phyloP scores from a whole-genome alignment of 2,888 invertebrate species.

The Hyposoter dolosus region DNA sequence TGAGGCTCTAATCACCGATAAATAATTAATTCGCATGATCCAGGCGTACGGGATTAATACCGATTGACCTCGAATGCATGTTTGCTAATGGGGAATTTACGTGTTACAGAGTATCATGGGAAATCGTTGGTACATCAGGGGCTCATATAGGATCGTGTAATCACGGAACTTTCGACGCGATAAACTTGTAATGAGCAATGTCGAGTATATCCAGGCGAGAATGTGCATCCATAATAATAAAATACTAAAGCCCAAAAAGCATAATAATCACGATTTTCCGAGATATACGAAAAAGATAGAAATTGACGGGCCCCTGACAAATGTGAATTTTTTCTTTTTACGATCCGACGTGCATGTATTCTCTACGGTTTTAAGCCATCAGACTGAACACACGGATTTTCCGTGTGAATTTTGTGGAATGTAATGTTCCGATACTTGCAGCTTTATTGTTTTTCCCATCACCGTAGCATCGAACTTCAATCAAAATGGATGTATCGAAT shows the following conservation, averaged over 20 bases:
- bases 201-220: constrained; percentile 2
- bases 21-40: not conserved
- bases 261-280: not conserved
- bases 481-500: constrained; percentile 14
- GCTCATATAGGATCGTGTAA: constrained; percentile 74
- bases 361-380: not conserved
- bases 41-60: not conserved
- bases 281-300: too few relatives aligned
- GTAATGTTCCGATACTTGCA: not conserved
- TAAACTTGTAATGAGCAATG: constrained; percentile 71
- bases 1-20: not conserved
- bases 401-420: not conserved
- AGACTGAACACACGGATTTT: not conserved
- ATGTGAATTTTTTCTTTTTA: not conserved
- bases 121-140: constrained; percentile 73
- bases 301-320: not conserved
- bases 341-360: not conserved
- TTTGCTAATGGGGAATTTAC: not conserved
- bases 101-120: not conserved
- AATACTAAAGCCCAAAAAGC: not conserved
- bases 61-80: constrained; percentile 3
- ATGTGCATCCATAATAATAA: not conserved
- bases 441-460: not conserved
- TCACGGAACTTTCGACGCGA: constrained; percentile 70
- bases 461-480: not conserved